phyloP scores from a whole-genome alignment of 2,113 vertebrate species.

The Muntiacus reevesi region DNA sequence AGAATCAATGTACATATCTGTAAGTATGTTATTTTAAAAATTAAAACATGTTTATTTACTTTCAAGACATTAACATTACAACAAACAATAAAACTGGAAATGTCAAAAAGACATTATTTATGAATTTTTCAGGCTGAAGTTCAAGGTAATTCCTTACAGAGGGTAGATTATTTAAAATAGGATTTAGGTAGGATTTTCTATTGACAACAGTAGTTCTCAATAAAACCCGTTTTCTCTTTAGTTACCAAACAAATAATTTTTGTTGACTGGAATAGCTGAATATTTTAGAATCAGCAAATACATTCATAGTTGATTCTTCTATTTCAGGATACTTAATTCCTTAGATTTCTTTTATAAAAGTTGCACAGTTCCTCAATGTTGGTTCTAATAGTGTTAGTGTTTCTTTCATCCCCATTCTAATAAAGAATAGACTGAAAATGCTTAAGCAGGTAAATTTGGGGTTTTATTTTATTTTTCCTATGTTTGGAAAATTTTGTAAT shows the following conservation, averaged over 20 bases:
- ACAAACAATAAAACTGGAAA: background rate
- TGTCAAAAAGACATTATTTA: background rate
- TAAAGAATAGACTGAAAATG: background rate
- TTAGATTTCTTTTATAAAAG: background rate
- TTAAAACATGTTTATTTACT: background rate
- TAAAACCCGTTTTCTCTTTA: background rate
- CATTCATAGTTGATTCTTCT: background rate
- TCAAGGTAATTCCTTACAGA: background rate
- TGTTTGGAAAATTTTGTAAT: background rate
- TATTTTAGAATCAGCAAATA: background rate
- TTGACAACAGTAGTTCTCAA: background rate
- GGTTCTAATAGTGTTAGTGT: background rate
- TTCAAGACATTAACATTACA: background rate
- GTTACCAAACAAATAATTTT: background rate
- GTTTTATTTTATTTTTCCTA: background rate
- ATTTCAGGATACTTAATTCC: background rate
- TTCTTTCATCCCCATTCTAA: background rate
- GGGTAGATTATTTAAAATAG: background rate
- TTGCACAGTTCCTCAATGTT: background rate
- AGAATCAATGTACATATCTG: background rate
- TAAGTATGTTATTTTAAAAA: background rate
- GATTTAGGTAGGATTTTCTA: background rate
- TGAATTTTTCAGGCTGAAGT: background rate
- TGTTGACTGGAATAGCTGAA: background rate
- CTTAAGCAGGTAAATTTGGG: background rate